Conservation (phyloP, 2,797 vertebrate genomes). For the Eulemur coronatus region DNA sequence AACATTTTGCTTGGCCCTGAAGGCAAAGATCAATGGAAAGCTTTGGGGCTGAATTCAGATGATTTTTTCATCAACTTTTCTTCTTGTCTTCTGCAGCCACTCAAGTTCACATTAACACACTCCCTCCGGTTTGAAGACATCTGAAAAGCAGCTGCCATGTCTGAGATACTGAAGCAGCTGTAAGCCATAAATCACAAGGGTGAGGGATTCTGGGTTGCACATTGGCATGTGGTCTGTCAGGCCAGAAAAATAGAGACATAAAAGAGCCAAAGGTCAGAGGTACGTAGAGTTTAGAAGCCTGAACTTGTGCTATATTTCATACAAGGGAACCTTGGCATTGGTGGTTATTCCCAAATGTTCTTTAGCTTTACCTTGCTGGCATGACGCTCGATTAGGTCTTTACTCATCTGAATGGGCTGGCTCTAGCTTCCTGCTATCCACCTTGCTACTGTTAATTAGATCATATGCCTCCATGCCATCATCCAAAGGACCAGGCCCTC, state of each 20-base stretch:
- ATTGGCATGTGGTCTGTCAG: conserved; percentile 94
- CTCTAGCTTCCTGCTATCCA: conserved; percentile 35
- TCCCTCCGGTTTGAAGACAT: conserved; percentile 87
- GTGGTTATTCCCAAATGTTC: conserved; percentile 62
- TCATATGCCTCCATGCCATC: not conserved
- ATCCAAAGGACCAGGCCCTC: conserved; percentile 65
- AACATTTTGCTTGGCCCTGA: conserved; percentile 96
- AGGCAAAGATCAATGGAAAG: conserved; percentile 92
- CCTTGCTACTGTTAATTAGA: not conserved
- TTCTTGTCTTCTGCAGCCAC: conserved; percentile 74
- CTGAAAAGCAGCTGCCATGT: conserved; percentile 92
- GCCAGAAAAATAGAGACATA: conserved; percentile 96
- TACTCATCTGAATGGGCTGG: not conserved
- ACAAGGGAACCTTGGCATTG: conserved; percentile 64
- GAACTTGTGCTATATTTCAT: conserved; percentile 84
- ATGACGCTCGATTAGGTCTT: not conserved
- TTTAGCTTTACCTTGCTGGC: conserved; percentile 56
- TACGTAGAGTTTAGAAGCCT: conserved; percentile 82
- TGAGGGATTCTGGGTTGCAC: conserved; percentile 89
- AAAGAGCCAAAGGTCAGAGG: conserved; percentile 91
- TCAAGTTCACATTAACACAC: conserved; percentile 85
- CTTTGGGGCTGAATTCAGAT: conserved; percentile 92
- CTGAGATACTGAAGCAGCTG: conserved; percentile 92
- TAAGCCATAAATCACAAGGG: conserved; percentile 92
- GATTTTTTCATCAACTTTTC: conserved; percentile 89